A percentile compares a stretch with the other conserved stretches of the same genome.
phyloP scores from a whole-genome alignment of 2,797 vertebrate species.

The Anguilla pacifica region DNA sequence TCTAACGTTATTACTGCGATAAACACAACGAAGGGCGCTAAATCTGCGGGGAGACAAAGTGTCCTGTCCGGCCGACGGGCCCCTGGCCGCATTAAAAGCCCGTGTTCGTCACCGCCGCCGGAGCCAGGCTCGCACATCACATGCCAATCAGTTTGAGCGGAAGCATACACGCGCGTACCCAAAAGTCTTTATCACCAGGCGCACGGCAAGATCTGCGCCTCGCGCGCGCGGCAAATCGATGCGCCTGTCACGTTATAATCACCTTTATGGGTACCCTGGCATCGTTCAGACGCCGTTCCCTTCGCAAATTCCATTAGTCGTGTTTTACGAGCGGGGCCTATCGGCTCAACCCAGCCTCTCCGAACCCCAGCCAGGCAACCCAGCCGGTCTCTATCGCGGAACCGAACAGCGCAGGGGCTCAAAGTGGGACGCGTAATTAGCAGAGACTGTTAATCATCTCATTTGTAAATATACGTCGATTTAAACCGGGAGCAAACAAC shows the following conservation, averaged over 20 bases:
- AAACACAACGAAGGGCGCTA: slow-evolving; percentile 51
- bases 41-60: slow-evolving; percentile 23
- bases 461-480: slow-evolving; percentile 66
- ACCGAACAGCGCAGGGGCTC: slow-evolving; percentile 34
- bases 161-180: background rate
- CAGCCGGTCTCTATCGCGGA: slow-evolving; percentile 9
- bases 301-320: slow-evolving; percentile 10
- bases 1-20: slow-evolving; percentile 46
- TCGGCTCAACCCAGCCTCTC: slow-evolving; percentile 39
- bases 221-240: slow-evolving; percentile 42
- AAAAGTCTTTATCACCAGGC: background rate
- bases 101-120: slow-evolving; percentile 48
- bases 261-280: slow-evolving; percentile 42
- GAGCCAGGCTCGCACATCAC: slow-evolving; percentile 27
- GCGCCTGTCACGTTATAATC: slow-evolving; percentile 45
- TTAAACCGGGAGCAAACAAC: slow-evolving; percentile 70
- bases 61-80: background rate
- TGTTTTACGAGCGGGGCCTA: slow-evolving; percentile 11
- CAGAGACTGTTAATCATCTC: slow-evolving; percentile 61
- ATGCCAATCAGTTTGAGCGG: slow-evolving; percentile 21
- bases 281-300: slow-evolving; percentile 28
- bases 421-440: slow-evolving; percentile 54
- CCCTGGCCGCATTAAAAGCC: slow-evolving; percentile 46
- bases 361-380: slow-evolving; percentile 31
- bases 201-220: slow-evolving; percentile 11